Conservation (phyloP, 2,113 vertebrate species). For the Cephalopholis sonnerati region DNA sequence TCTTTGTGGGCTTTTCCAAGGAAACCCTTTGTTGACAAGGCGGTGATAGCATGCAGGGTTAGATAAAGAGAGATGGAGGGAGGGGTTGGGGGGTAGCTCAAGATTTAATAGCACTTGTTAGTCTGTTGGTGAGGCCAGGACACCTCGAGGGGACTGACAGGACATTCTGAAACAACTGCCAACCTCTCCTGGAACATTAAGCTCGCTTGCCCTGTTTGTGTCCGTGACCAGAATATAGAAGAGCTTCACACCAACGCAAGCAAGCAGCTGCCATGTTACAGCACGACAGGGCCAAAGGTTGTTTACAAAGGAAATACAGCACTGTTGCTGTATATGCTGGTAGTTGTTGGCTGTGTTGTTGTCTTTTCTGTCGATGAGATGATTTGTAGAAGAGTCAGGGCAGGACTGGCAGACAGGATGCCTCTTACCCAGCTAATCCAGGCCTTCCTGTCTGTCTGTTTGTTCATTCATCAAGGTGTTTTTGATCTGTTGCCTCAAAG, state of each 20-base stretch:
- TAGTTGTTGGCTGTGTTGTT: neutral
- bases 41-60: conserved; percentile 32
- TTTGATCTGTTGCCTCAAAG: conserved; percentile 61
- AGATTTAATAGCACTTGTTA: conserved; percentile 49
- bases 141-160: conserved; percentile 52
- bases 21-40: conserved; percentile 71
- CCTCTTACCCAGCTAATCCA: conserved; percentile 45
- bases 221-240: conserved; percentile 66
- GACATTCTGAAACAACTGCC: conserved; percentile 62
- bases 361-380: conserved; percentile 21
- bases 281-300: conserved; percentile 59
- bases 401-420: conserved; percentile 31
- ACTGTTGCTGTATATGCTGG: neutral
- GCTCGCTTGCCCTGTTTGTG: conserved; percentile 58
- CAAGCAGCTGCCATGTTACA: conserved; percentile 58
- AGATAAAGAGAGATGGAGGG: neutral
- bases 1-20: conserved; percentile 74
- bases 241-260: conserved; percentile 30
- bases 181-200: conserved; percentile 54
- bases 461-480: conserved; percentile 62
- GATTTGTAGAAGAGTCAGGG: conserved; percentile 18
- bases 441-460: conserved; percentile 43
- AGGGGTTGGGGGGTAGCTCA: conserved; percentile 5
- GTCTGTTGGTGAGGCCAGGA: conserved; percentile 48
- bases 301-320: conserved; percentile 48